A percentile compares a stretch with the other conserved stretches of the same genome.
Conservation (phyloP, 2,113 vertebrate species). For the Microtus oregoni region DNA sequence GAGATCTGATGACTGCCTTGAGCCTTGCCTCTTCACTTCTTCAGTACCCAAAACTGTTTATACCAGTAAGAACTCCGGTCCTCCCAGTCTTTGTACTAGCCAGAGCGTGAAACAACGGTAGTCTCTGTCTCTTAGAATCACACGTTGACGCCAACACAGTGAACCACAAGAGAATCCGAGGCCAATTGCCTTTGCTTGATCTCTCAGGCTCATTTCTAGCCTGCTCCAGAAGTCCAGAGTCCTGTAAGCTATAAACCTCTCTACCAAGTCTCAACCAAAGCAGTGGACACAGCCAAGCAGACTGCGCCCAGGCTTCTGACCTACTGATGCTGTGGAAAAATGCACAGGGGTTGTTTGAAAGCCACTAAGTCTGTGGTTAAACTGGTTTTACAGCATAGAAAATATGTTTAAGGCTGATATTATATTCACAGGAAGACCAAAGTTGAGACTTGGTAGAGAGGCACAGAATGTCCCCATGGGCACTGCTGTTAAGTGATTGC, state of each 20-base stretch:
- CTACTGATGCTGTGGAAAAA: not conserved
- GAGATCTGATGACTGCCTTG: not conserved
- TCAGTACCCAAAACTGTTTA: too few species aligned
- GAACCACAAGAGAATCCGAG: too few species aligned
- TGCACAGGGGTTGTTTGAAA: not conserved
- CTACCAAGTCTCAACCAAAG: too few species aligned
- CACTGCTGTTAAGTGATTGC: accelerated
- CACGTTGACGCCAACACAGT: too few species aligned
- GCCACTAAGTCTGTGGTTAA: not conserved
- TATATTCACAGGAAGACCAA: not conserved
- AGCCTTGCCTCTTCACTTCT: too few species aligned
- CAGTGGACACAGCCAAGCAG: not conserved
- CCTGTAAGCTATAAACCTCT: not conserved
- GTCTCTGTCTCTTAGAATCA: too few species aligned
- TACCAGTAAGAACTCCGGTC: not conserved
- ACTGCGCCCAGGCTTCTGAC: not conserved
- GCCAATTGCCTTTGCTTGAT: not conserved
- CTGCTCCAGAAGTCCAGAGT: not conserved
- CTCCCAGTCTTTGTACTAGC: not conserved
- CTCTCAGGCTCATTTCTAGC: not conserved
- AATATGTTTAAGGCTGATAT: not conserved
- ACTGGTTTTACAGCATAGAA: not conserved
- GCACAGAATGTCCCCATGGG: accelerated
- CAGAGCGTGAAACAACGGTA: too few species aligned
- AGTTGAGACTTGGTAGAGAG: not conserved